These are phyloP conservation scores for Agrilus cyanescens DNA, from an alignment of 2,888 invertebrate genomes.

Conservation along the genomic window DNA sequence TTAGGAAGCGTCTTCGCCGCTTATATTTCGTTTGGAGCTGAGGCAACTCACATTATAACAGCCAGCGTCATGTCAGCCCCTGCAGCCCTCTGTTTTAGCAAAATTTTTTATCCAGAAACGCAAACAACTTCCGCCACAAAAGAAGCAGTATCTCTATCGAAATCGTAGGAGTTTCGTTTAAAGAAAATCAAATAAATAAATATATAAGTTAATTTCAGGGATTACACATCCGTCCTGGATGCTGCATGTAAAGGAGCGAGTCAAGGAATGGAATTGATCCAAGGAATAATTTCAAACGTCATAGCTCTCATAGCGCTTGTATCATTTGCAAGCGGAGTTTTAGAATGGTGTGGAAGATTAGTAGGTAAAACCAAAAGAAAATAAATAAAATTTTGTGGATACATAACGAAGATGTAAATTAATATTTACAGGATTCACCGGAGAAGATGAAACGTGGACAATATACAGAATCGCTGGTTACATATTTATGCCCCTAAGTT, in stretches of 20 bases:
- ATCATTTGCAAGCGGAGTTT: slow-evolving; percentile 68
- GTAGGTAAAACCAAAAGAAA: slow-evolving; percentile 46
- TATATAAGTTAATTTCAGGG: slow-evolving; percentile 38
- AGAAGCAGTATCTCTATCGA: slow-evolving; percentile 59
- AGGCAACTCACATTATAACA: slow-evolving; percentile 78
- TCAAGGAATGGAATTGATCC: slow-evolving; percentile 65
- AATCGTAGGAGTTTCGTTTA: slow-evolving; percentile 44
- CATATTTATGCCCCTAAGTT: slow-evolving; percentile 82
- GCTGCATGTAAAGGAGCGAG: slow-evolving; percentile 85
- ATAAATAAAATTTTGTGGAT: background rate
- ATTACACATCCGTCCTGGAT: slow-evolving; percentile 75
- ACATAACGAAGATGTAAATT: background rate
- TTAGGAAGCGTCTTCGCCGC: slow-evolving; percentile 80
- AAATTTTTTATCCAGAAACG: slow-evolving; percentile 86
- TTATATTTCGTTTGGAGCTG: slow-evolving; percentile 82
- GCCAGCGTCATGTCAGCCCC: slow-evolving; percentile 96
- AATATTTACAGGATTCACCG: slow-evolving; percentile 21
- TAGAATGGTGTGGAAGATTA: slow-evolving; percentile 70
- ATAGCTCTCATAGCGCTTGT: slow-evolving; percentile 85
- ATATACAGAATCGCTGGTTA: slow-evolving; percentile 74
- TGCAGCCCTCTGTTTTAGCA: slow-evolving; percentile 79
- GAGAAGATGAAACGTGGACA: slow-evolving; percentile 37
- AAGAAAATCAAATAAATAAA: background rate
- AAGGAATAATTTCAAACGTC: slow-evolving; percentile 83
- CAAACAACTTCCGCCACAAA: slow-evolving; percentile 65